Evolutionary conservation across 2,888 invertebrate species (phyloP).

Genomic region (Trachelus iudaicus): DNA sequence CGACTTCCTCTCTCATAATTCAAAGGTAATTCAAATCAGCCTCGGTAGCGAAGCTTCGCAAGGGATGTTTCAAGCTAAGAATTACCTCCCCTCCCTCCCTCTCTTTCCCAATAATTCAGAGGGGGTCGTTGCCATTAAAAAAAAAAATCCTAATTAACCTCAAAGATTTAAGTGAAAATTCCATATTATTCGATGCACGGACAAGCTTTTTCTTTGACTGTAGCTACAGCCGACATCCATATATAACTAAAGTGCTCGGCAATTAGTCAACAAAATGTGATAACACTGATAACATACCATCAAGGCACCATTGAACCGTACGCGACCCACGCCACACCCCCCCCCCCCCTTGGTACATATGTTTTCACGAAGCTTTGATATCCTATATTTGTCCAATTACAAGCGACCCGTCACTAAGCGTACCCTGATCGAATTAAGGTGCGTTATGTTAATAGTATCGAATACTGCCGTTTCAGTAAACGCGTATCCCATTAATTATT

Average conservation of each 20-base stretch:
- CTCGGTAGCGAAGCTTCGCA: neutral
- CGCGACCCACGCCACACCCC: neutral
- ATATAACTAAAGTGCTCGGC: neutral
- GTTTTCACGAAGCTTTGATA: constrained; percentile 40
- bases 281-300: neutral
- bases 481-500: constrained; percentile 44
- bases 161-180: neutral
- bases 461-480: constrained; percentile 33
- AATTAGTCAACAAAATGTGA: neutral
- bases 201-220: neutral
- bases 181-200: neutral
- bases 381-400: constrained; percentile 47
- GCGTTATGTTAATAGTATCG: constrained; percentile 50
- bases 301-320: neutral
- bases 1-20: neutral
- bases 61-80: neutral
- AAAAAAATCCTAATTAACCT: neutral
- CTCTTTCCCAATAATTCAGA: neutral
- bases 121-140: neutral
- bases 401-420: constrained; percentile 41
- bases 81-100: neutral
- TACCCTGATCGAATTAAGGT: constrained; percentile 48
- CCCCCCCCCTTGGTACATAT: neutral
- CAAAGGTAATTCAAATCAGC: neutral
- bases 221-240: neutral